These are phyloP conservation scores for Heterodera carotae DNA, from an alignment of 1,140 invertebrate species.

Conservation along the genomic window DNA sequence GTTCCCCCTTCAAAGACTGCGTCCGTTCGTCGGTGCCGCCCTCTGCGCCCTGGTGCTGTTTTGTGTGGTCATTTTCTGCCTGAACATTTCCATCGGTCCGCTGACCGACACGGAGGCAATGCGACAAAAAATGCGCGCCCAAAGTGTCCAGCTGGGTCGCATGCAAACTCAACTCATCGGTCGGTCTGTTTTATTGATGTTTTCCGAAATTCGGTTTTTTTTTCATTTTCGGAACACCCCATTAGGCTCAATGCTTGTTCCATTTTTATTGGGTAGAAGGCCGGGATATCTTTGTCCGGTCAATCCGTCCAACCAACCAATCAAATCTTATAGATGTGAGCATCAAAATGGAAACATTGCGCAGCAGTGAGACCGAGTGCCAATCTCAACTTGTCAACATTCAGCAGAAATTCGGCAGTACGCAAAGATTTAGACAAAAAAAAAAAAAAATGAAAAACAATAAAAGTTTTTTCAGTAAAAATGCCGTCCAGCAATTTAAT, in stretches of 20 bases:
- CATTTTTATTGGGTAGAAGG: too few species aligned
- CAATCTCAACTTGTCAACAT: slow-evolving; percentile 17
- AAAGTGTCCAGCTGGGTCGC: not conserved
- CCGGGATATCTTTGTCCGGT: too few species aligned
- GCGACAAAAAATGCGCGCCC: not conserved
- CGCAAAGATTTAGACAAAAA: not conserved
- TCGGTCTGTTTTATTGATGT: too few species aligned
- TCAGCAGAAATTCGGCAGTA: slow-evolving; percentile 5
- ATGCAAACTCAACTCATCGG: slow-evolving; percentile 1
- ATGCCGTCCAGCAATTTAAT: not conserved
- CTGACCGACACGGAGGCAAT: not conserved
- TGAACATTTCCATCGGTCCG: not conserved
- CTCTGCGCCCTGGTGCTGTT: not conserved
- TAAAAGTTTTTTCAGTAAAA: not conserved
- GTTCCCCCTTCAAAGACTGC: not conserved
- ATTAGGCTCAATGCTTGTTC: too few species aligned
- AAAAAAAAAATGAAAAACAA: too few species aligned
- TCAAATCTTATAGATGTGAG: slow-evolving; percentile 27
- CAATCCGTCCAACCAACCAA: not conserved
- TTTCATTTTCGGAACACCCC: too few species aligned
- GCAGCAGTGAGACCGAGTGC: slow-evolving; percentile 18
- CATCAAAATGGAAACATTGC: slow-evolving; percentile 8
- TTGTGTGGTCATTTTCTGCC: not conserved
- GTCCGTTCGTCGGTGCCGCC: not conserved
- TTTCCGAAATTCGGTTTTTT: too few species aligned